phyloP scores from a whole-genome alignment of 2,113 vertebrate genomes.

The Terrapene triunguis region DNA sequence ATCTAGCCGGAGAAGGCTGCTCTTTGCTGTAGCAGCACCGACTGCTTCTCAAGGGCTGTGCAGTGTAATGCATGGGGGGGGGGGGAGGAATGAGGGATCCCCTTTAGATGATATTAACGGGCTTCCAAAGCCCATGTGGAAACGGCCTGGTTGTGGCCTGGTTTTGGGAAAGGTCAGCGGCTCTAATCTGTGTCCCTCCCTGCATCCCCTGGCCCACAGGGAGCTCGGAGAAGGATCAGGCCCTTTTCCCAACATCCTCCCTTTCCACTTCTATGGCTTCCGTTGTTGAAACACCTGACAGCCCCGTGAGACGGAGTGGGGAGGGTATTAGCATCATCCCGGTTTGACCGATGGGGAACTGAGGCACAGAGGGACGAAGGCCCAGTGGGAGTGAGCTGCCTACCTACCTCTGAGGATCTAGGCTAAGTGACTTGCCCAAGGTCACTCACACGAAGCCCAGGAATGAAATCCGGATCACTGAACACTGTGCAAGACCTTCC shows the following conservation, averaged over 20 bases:
- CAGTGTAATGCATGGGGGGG: rapidly evolving
- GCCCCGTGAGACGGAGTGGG: too few species aligned
- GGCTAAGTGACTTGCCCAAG: background rate
- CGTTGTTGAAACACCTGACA: too few species aligned
- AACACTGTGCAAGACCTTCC: too few species aligned
- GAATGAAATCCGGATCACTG: too few species aligned
- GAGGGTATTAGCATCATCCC: too few species aligned
- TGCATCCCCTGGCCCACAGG: rapidly evolving
- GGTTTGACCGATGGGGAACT: too few species aligned
- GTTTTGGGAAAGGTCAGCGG: rapidly evolving
- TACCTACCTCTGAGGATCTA: too few species aligned
- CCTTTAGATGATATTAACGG: rapidly evolving
- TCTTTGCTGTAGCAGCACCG: rapidly evolving
- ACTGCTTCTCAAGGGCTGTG: background rate
- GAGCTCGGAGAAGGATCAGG: rapidly evolving
- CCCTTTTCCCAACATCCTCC: background rate
- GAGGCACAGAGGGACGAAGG: background rate
- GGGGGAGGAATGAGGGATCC: rapidly evolving
- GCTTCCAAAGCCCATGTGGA: rapidly evolving
- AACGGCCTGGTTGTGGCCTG: background rate
- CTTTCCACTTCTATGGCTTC: background rate
- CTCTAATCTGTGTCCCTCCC: rapidly evolving
- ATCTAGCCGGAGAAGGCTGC: rapidly evolving
- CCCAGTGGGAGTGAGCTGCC: too few species aligned
- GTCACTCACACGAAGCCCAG: too few species aligned